Base-by-base conservation (phyloP, 2,888 invertebrate species). In the Alloplasta piceator region DNA sequence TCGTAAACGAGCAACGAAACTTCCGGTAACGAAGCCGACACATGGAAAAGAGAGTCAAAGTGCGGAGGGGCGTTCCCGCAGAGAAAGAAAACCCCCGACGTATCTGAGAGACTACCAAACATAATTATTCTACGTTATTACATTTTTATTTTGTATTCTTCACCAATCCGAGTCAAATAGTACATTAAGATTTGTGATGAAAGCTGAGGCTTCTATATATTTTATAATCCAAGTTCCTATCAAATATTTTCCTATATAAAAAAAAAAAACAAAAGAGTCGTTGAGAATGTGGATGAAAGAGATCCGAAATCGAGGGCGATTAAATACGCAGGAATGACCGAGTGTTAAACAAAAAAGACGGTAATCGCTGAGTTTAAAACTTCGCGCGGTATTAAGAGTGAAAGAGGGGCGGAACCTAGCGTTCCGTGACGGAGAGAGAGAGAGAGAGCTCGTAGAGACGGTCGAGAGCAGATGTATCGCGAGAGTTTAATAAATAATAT, bases 381-480 rank as follows among this genome's bases (percentile, higher is more conserved):
- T 48, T 48, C 48, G 10, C 48, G 48, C 48, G 48, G 5, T 6
- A 6, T 10, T 43, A 10, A 43, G 7, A 43, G 43, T 9, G 43
- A 43, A 12, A 6, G 48, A 48, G 48, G 4, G 48, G 12, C n/a
- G 48, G 10, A 12, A 10, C 10, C 43, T 1, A 43, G 7, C 10
- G 48, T 10, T 5, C 3, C 48, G n/a, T n/a, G n/a, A n/a, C n/a
- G n/a, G 48, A 43, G 43, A 1, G 5, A 48, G 48, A 48, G 48
- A 48, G 48, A 48, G 48, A 48, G 48, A 48, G 48, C n/a, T 48
- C 48, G 48, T 10, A 48, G 48, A 48, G 48, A 10, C 48, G 48
- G 12, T 10, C 48, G 48, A 48, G 48, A 48, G 10, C n/a, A 48
- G n/a, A 48, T 48, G 48, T 48, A 10, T 48, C 48, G 48, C 48